Conservation (phyloP, 2,113 vertebrate genomes). For the Rhynchopsitta pachyrhyncha region DNA sequence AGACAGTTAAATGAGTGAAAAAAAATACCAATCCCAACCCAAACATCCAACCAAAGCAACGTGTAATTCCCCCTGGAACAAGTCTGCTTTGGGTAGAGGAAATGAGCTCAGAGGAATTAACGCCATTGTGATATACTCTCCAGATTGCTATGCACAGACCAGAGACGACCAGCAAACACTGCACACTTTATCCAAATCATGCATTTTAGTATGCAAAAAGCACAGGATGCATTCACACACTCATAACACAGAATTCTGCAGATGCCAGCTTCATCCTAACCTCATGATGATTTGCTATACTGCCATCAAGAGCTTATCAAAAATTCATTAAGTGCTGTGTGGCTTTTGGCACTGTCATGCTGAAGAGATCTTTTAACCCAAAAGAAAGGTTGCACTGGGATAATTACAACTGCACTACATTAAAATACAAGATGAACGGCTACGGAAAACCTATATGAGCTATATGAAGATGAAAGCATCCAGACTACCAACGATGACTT, state of each 20-base stretch:
- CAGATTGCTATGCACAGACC: neutral
- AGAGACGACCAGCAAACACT: rapidly evolving
- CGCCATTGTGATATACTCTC: rapidly evolving
- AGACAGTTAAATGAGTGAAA: neutral
- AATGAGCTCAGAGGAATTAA: neutral
- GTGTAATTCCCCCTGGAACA: neutral
- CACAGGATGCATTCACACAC: neutral
- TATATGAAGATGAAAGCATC: neutral
- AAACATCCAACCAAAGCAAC: neutral
- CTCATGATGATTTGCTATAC: neutral
- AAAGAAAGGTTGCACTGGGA: neutral
- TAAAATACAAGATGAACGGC: neutral
- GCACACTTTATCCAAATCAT: neutral
- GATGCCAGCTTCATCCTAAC: neutral
- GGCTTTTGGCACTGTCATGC: neutral
- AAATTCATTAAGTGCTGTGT: neutral
- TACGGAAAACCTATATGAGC: neutral
- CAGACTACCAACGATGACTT: neutral
- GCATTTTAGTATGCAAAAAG: neutral
- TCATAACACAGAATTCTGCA: neutral
- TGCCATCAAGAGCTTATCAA: neutral
- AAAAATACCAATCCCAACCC: neutral
- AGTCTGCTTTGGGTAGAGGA: neutral
- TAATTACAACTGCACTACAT: neutral
- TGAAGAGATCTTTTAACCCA: neutral